These are phyloP conservation scores for Latrodectus geometricus DNA, from an alignment of 1,140 invertebrate genomes.

Conservation along the genomic window DNA sequence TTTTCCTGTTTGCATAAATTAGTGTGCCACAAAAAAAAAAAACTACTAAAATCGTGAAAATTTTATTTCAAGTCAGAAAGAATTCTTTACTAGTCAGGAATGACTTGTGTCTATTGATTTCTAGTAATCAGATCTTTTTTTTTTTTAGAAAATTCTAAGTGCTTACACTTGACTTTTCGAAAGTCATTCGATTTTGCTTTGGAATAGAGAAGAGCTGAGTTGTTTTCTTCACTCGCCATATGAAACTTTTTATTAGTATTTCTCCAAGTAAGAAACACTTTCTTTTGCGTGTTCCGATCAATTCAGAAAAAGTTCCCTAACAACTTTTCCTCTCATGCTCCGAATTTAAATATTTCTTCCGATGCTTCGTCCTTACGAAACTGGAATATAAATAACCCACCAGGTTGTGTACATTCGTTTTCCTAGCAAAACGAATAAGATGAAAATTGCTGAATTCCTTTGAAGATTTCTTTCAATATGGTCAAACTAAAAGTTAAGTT, in stretches of 20 bases:
- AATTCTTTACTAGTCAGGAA: neutral
- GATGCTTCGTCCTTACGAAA: neutral
- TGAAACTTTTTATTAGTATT: neutral
- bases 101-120: constrained; percentile 9
- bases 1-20: too few species aligned
- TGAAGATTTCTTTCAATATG: neutral
- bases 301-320: neutral
- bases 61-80: neutral
- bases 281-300: constrained; percentile 2
- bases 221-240: neutral
- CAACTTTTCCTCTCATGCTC: neutral
- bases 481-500: too few species aligned
- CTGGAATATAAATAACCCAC: neutral
- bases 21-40: too few species aligned
- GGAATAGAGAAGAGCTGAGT: too few species aligned
- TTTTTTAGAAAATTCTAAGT: neutral
- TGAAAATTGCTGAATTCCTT: neutral
- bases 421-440: neutral
- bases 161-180: constrained; percentile 6
- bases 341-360: constrained; percentile 11
- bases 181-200: constrained; percentile 18
- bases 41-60: too few species aligned
- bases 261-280: neutral
- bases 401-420: neutral
- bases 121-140: constrained; percentile 13